Base-by-base conservation (phyloP, 1,140 invertebrate species). In the Nymphalis io region DNA sequence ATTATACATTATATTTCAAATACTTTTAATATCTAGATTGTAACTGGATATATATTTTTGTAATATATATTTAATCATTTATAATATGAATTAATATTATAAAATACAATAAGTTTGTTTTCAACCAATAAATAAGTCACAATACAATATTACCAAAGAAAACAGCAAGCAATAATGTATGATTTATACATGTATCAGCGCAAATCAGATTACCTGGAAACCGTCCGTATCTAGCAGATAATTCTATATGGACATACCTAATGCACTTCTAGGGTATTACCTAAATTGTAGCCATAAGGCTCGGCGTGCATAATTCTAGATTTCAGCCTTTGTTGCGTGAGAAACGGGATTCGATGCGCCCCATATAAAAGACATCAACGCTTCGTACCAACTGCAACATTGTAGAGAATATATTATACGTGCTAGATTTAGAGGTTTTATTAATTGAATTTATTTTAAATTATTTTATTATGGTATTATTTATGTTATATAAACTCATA, bases 361-460 rank as follows among this genome's bases (percentile, higher is more conserved):
- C 75, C 67, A 80, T 84, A 80, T 79, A 80, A 82, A 84, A 80
- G 82, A 82, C 79, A 83, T 81, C 74, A 83, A 84, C 81, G 80
- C 70, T 63, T 61, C 42, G 23, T 15, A 66, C 44, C 21, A 64
- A 46, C 20, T 27, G 51, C 46, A n/a, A n/a, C 42, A 5, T 1
- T 20, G 2, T 16, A 51, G 18, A 20, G 12, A 27, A 33, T 55
- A 11, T 51, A 51, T 55, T 33, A 18, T 51, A 21, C 15, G 46
- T 6, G 46, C 10, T 51, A 20, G 46, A 51, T 46, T 4, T n/a
- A 46, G 42, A n/a, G n/a, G 0, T 46, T n/a, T 46, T 46, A 42
- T 42, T 46, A 5, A 8, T 46, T 46, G 42, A 16, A n/a, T n/a
- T 46, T 18, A n/a, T 46, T 46, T 42, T 1, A 12, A n/a, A 16